Evolutionary conservation across 1,140 invertebrate species (phyloP).

Genomic region (Procambarus virginalis): DNA sequence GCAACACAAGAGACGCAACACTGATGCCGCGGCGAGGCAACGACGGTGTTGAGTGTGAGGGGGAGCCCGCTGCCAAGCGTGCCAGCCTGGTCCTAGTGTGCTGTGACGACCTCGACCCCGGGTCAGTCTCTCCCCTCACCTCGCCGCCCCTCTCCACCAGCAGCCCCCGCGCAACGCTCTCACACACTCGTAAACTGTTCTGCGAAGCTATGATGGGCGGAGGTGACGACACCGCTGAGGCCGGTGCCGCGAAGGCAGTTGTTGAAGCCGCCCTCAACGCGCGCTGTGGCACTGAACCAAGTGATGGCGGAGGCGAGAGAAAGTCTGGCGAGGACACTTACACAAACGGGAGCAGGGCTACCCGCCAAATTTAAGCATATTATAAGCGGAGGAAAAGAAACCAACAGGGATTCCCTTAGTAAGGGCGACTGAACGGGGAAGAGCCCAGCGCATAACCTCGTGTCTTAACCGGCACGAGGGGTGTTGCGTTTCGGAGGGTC

Average conservation of each 20-base stretch:
- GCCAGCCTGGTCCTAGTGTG: neutral
- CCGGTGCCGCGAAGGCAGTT: neutral
- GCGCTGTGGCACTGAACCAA: too few species aligned
- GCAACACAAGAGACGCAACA: neutral
- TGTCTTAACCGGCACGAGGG: too few species aligned
- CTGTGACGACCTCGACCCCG: neutral
- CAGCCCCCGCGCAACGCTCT: slow-evolving; percentile 6
- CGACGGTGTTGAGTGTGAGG: slow-evolving; percentile 6
- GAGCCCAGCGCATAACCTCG: too few species aligned
- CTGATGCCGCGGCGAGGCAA: slow-evolving; percentile 12
- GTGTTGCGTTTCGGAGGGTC: too few species aligned
- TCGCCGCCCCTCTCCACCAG: neutral
- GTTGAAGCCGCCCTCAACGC: too few species aligned
- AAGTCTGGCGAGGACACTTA: too few species aligned
- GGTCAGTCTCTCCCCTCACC: neutral
- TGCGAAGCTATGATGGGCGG: slow-evolving; percentile 32
- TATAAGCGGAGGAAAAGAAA: too few species aligned
- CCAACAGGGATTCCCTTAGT: too few species aligned
- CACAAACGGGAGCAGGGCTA: too few species aligned
- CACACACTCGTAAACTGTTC: slow-evolving; percentile 1
- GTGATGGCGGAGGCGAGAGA: too few species aligned
- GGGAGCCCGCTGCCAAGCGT: slow-evolving; percentile 23
- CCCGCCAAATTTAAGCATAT: too few species aligned
- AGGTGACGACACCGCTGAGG: neutral
- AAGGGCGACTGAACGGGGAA: too few species aligned